Evolutionary conservation across 2,113 vertebrate species (phyloP), one percentile per base, ranked within the genome.

Genomic region (Petrocephalus microphthalmus): DNA sequence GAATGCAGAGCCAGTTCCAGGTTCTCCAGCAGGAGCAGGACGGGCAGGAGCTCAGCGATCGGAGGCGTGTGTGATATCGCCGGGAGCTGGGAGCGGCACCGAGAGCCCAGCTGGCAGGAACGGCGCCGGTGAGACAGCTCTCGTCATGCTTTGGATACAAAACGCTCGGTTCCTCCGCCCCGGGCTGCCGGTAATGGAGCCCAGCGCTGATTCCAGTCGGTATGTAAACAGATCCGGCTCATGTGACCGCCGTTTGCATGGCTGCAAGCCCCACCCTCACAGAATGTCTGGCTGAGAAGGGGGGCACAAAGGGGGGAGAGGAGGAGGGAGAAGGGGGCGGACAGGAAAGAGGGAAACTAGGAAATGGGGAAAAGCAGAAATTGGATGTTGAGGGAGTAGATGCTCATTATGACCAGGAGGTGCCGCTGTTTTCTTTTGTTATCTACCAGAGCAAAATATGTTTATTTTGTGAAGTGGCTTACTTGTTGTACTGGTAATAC

Each of bases 151-250:
- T n/a, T 20, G 81, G 45, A 5, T n/a, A 4, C 81, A 45, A 4
- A 22, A 3, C 3, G 37, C 42, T 83, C 42, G 17, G 13, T 25
- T 11, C 87, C 90, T 92, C 87, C 78, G 91, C 64, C 84, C 60
- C 64, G 82, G 74, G 78, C 86, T 90, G 81, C 78, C 89, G 83
- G 86, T 90, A 90, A 92, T 90, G 91, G 90, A 90, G 86, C 85
- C 86, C 81, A 89, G 87, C 87, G 89, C 89, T 90, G 88, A 93
- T 90, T 84, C 89, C 89, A 92, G 90, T 94, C 91, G 90, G 94
- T 94, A 94, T 94, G 93, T 78, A 42, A 78, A 78, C 71, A 78
- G 71, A 78, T 42, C 71, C 71, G 11, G 60, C 15, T 78, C 71
- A 37, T 7, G 33, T 78, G 33, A 78, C 71, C 29, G 29, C 13